Conservation (phyloP, 2,113 vertebrate species). For the Heliornis fulica region DNA sequence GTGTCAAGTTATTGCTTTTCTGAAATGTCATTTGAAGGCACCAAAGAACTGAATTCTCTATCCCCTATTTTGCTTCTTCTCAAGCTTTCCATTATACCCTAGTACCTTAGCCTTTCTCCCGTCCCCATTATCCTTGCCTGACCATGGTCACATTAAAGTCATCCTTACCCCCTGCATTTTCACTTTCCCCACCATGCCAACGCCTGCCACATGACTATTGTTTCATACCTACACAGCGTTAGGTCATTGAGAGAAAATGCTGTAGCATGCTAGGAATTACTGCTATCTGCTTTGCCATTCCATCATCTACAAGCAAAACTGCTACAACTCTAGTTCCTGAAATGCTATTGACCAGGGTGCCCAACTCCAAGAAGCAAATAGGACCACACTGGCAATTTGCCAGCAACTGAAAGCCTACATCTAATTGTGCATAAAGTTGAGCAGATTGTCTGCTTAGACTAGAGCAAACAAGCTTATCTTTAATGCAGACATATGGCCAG, state of each 20-base stretch:
- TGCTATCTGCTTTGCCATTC: slow-evolving; percentile 13
- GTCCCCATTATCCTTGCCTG: background rate
- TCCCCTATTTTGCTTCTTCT: background rate
- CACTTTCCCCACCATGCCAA: background rate
- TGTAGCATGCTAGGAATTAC: background rate
- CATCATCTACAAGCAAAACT: background rate
- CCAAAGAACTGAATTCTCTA: background rate
- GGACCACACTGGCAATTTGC: background rate
- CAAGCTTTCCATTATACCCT: background rate
- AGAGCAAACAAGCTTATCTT: slow-evolving; percentile 60
- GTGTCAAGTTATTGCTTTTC: background rate
- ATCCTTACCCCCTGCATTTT: background rate
- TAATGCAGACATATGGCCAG: slow-evolving; percentile 57
- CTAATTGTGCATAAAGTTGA: slow-evolving; percentile 58
- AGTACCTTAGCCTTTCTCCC: background rate
- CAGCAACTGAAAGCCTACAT: slow-evolving; percentile 47
- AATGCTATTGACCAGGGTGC: background rate
- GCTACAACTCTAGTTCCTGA: background rate
- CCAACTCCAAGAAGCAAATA: background rate
- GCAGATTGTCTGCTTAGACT: slow-evolving; percentile 58
- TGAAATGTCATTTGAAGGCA: background rate
- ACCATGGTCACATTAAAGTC: background rate
- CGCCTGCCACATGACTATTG: background rate
- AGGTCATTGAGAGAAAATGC: slow-evolving; percentile 1
- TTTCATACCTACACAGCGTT: background rate